Conservation (phyloP, 2,113 vertebrate genomes). For the Orientallactaga bullata region DNA sequence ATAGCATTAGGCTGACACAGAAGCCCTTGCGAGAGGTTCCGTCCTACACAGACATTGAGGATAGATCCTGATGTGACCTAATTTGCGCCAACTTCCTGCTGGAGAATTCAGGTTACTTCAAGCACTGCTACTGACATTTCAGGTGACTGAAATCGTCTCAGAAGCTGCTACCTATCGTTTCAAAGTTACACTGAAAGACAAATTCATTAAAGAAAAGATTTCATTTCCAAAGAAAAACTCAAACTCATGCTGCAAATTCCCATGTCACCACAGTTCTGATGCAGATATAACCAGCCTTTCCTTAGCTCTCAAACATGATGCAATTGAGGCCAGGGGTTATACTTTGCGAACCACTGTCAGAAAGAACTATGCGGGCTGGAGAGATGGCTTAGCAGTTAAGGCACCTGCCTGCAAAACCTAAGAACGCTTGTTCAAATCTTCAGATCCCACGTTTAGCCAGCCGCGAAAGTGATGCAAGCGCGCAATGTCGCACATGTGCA, state of each 20-base stretch:
- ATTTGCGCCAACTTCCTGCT: background rate
- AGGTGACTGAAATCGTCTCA: background rate
- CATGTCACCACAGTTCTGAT: background rate
- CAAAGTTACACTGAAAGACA: background rate
- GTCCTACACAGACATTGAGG: background rate
- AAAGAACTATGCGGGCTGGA: too few relatives aligned
- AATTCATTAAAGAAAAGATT: constrained; percentile 2
- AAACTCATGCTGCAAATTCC: background rate
- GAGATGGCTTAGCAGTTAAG: too few relatives aligned
- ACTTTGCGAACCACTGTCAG: background rate
- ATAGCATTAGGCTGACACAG: background rate
- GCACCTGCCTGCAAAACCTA: too few relatives aligned
- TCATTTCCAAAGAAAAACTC: constrained; percentile 16
- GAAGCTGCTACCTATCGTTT: background rate
- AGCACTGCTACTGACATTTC: background rate
- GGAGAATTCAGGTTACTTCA: background rate
- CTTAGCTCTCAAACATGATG: constrained; percentile 26
- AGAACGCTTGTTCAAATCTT: too few relatives aligned
- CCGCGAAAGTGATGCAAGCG: too few relatives aligned
- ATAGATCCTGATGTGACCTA: background rate
- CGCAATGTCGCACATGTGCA: too few relatives aligned
- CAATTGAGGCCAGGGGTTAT: background rate
- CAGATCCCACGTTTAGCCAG: too few relatives aligned
- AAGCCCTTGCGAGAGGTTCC: background rate
- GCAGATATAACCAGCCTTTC: background rate